phyloP scores from a whole-genome alignment of 1,140 invertebrate species.

The Armadillidium nasatum region DNA sequence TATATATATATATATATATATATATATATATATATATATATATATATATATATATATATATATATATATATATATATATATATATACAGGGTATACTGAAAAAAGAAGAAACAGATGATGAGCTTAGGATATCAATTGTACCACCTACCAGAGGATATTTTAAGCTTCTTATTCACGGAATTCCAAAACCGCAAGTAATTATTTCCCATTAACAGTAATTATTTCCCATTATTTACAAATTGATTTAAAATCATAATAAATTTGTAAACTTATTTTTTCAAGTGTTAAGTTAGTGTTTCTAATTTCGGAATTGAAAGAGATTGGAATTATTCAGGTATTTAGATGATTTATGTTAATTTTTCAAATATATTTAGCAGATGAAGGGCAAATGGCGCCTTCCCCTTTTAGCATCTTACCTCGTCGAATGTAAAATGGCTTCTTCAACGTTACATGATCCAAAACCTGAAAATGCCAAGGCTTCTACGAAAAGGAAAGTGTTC shows the following conservation, averaged over 20 bases:
- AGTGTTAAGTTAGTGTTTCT: no score
- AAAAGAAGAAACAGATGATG: constrained; percentile 45
- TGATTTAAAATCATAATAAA: no score
- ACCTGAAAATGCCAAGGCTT: neutral
- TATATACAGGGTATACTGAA: constrained; percentile 42
- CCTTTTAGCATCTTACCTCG: constrained; percentile 48
- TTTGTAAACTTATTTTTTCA: no score
- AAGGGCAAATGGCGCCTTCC: constrained; percentile 48
- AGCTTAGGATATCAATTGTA: constrained; percentile 47
- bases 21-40: no score
- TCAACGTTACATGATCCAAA: neutral
- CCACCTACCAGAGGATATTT: constrained; percentile 49
- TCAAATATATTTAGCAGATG: constrained; percentile 25
- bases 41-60: neutral
- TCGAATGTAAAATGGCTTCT: constrained; percentile 48
- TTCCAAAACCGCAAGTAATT: constrained; percentile 49
- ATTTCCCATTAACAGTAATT: no score
- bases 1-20: no score
- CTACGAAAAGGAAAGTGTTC: neutral
- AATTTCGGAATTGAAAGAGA: no score
- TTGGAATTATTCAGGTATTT: no score
- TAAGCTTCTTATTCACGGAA: constrained; percentile 49
- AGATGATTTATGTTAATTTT: no score
- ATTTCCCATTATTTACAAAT: no score
- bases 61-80: neutral